These are phyloP conservation scores for Antigone vipio DNA, from an alignment of 2,113 vertebrate genomes.

Conservation along the genomic window DNA sequence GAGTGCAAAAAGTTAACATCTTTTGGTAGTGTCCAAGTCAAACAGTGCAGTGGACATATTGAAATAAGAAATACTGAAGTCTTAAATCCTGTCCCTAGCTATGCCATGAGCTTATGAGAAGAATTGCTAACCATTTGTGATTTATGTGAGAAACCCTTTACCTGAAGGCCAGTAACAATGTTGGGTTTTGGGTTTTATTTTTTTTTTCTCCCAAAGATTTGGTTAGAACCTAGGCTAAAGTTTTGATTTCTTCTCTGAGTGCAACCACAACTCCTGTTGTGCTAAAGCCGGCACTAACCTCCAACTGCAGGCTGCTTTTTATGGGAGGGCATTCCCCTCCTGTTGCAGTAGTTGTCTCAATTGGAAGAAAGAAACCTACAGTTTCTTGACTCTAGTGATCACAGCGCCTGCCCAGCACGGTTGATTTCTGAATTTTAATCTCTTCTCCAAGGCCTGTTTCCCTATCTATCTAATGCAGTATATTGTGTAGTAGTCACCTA, in stretches of 20 bases:
- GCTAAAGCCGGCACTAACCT: background rate
- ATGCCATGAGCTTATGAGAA: background rate
- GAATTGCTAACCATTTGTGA: background rate
- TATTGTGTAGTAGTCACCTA: background rate
- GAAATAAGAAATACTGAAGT: background rate
- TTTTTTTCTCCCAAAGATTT: background rate
- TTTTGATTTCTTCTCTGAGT: background rate
- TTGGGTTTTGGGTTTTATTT: accelerated
- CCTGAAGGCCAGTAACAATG: background rate
- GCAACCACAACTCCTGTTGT: background rate
- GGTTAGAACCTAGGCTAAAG: background rate
- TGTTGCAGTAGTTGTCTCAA: background rate
- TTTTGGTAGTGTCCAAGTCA: background rate
- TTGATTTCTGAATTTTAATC: background rate
- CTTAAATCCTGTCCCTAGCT: background rate
- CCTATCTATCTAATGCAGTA: background rate
- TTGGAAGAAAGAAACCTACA: background rate
- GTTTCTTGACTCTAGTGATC: background rate
- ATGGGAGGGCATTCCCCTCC: background rate
- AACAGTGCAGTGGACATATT: background rate
- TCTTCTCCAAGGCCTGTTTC: background rate
- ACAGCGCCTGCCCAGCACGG: background rate
- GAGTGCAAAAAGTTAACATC: background rate
- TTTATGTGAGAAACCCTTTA: background rate
- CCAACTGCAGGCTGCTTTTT: background rate